Evolutionary conservation across 1,140 invertebrate species (phyloP).

Genomic region (Drosophila sulfurigaster): DNA sequence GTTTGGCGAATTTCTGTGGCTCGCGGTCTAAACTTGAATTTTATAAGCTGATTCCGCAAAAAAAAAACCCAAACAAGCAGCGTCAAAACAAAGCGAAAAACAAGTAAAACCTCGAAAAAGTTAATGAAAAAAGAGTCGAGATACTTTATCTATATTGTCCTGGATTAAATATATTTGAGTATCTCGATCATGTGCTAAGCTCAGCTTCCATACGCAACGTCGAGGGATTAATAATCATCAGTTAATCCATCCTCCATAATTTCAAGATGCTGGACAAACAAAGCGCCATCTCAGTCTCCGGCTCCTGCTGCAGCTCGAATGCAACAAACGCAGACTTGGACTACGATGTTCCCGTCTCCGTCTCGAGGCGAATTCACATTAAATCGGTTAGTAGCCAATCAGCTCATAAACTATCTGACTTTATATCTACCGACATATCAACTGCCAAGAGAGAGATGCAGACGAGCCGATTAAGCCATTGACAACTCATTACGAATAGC

Average conservation of each 20-base stretch:
- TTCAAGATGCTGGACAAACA: slow-evolving; percentile 72
- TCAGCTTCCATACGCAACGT: background rate
- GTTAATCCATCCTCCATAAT: slow-evolving; percentile 1
- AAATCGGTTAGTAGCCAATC: slow-evolving; percentile 75
- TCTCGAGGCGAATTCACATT: slow-evolving; percentile 72
- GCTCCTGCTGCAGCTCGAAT: slow-evolving; percentile 73
- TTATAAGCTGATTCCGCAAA: slow-evolving; percentile 78
- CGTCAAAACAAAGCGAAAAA: slow-evolving; percentile 28
- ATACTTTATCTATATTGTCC: slow-evolving; percentile 84
- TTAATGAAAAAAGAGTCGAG: slow-evolving; percentile 53
- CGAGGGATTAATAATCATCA: background rate
- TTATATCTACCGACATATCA: slow-evolving; percentile 25
- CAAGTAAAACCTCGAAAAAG: slow-evolving; percentile 7
- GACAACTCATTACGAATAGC: slow-evolving; percentile 41
- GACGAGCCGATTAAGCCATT: slow-evolving; percentile 58
- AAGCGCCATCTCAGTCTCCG: slow-evolving; percentile 58
- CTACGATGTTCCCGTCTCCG: slow-evolving; percentile 78
- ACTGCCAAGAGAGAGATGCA: slow-evolving; percentile 16
- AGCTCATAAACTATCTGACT: slow-evolving; percentile 59
- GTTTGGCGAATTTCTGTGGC: slow-evolving; percentile 43
- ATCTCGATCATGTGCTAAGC: slow-evolving; percentile 62
- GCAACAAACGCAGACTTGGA: slow-evolving; percentile 72
- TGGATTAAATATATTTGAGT: slow-evolving; percentile 84
- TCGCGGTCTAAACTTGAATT: slow-evolving; percentile 80
- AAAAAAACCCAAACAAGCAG: slow-evolving; percentile 35